These are phyloP conservation scores for Drosophila subquinaria DNA, from an alignment of 2,888 invertebrate genomes.

Conservation along the genomic window DNA sequence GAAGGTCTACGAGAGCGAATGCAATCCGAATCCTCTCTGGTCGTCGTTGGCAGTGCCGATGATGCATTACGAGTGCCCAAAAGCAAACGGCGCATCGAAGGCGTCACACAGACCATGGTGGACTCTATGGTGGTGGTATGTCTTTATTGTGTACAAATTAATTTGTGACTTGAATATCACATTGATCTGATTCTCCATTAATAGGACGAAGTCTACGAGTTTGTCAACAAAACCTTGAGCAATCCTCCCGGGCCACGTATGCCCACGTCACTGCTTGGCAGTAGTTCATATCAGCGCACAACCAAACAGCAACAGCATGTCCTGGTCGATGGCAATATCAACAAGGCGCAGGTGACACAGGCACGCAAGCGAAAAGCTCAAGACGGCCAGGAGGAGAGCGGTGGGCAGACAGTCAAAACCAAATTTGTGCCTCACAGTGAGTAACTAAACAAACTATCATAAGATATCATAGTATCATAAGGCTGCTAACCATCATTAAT, in stretches of 20 bases:
- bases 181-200: background rate
- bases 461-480: background rate
- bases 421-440: slow-evolving; percentile 74
- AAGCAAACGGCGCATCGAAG: slow-evolving; percentile 90
- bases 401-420: slow-evolving; percentile 71
- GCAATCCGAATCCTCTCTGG: slow-evolving; percentile 90
- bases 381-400: slow-evolving; percentile 85
- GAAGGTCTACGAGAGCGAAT: slow-evolving; percentile 92
- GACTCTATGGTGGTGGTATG: slow-evolving; percentile 90
- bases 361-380: slow-evolving; percentile 87
- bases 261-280: slow-evolving; percentile 73
- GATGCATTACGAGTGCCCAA: slow-evolving; percentile 90
- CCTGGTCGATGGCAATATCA: slow-evolving; percentile 48
- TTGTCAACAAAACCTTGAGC: slow-evolving; percentile 87
- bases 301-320: slow-evolving; percentile 47
- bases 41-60: slow-evolving; percentile 93
- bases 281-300: slow-evolving; percentile 52
- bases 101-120: slow-evolving; percentile 92
- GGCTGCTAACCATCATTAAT: slow-evolving; percentile 1
- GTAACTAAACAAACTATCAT: slow-evolving; percentile 32
- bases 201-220: slow-evolving; percentile 89
- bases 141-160: background rate
- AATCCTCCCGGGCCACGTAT: slow-evolving; percentile 87
- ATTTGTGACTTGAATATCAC: background rate
- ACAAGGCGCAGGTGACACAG: slow-evolving; percentile 46